phyloP scores from a whole-genome alignment of 1,140 invertebrate genomes.

The Bombyx mori region ASM3026992v2 NC_085124.1:7213501-7214000 shows the following conservation, averaged over 20 bases:
- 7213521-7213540: too few relatives aligned
- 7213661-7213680: too few relatives aligned
- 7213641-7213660: too few relatives aligned
- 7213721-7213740: too few relatives aligned
- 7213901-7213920: constrained; percentile 59
- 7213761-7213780: constrained; percentile 12
- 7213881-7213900: constrained; percentile 49
- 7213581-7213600: too few relatives aligned
- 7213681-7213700: too few relatives aligned
- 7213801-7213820: constrained; percentile 39
- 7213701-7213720: too few relatives aligned
- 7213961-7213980: constrained; percentile 61
- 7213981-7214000: constrained; percentile 65
- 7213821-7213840: constrained; percentile 31
- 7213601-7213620: too few relatives aligned
- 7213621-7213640: too few relatives aligned
- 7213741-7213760: constrained; percentile 6
- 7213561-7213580: too few relatives aligned
- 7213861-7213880: constrained; percentile 53
- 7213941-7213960: constrained; percentile 37
- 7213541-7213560: too few relatives aligned
- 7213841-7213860: constrained; percentile 55
- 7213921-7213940: constrained; percentile 32
- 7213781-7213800: constrained; percentile 23
- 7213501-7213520: too few relatives aligned